Base-by-base conservation (phyloP, 2,888 invertebrate species). In the Leucania comma region DNA sequence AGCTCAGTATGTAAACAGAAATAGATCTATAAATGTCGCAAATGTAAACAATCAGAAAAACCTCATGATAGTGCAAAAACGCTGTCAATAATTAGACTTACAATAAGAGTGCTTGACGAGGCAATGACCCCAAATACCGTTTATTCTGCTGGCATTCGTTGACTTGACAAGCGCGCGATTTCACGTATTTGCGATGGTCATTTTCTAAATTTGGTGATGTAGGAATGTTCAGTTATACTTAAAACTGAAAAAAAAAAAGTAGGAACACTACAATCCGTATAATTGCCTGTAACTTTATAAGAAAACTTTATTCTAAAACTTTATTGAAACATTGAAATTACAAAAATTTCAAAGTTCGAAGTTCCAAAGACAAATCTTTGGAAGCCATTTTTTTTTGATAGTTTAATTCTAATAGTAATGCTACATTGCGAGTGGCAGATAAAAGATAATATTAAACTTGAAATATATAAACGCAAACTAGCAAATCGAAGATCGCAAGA, bases 41-140 rank as follows among this genome's bases (percentile, higher is more conserved):
- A 12, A 54, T 29, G 53, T 59, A 38, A 69, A 53, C 38, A 60
- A 35, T 14, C 5, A 66, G 24, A 50, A 59, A 64, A 64, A 67
- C 6, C 6, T 5, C 14, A 26, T 24, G 12, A 32, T n/a, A 32
- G 17, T 29, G 24, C 29, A 50, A 68, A 59, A 48, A 50, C n/a
- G 26, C 42, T 51, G 57, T 48, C 20, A 48, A 20, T 35, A 38
- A 35, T 74, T 51, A 53, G 54, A 51, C 38, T 54, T 32, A 64
- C 53, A 54, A 62, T 32, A 78, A 67, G 42, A 42, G 29, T 51
- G 53, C 61, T 62, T 64, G 22, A 14, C 54, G 51, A 76, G 80
- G 50, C 75, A 76, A 73, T 76, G 80, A 80, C 75, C 75, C 61
- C 75, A 50, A 76, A 76, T 76, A 76, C 75, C 80, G 80, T 76